Conservation (phyloP, 2,888 invertebrate genomes). For the Palloptera scutellata region DNA sequence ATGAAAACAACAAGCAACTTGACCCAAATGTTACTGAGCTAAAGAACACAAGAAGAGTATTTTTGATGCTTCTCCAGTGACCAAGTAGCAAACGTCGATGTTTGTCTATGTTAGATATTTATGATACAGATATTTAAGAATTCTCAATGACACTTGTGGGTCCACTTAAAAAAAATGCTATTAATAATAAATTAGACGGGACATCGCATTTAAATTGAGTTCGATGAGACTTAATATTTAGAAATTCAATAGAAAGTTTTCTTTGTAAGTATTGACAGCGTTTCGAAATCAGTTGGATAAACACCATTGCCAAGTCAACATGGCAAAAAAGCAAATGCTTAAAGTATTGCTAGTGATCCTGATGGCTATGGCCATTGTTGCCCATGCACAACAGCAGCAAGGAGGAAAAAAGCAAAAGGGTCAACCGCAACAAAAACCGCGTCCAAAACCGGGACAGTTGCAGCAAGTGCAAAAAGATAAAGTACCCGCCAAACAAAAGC, state of each 20-base stretch:
- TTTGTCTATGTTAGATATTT: no score
- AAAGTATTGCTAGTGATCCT: conserved; percentile 19
- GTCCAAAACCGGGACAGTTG: background rate
- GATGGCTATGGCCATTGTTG: conserved; percentile 12
- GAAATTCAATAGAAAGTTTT: conserved; percentile 12
- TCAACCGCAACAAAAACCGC: background rate
- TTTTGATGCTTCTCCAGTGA: no score
- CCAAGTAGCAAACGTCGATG: no score
- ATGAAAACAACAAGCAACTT: no score
- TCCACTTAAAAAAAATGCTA: no score
- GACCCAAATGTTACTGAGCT: no score
- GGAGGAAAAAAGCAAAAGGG: conserved; percentile 1
- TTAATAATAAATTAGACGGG: no score
- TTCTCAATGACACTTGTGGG: no score
- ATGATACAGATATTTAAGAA: no score
- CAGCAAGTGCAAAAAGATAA: background rate
- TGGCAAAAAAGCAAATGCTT: conserved; percentile 21
- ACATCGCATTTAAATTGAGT: no score
- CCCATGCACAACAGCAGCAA: conserved; percentile 32
- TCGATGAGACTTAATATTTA: no score
- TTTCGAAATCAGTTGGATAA: conserved; percentile 14
- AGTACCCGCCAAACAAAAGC: background rate
- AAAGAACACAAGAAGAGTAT: no score
- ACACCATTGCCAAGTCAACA: conserved; percentile 24
- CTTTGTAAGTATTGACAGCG: conserved; percentile 12